A percentile compares a stretch with the other conserved stretches of the same genome.
Evolutionary conservation across 2,113 vertebrate genomes (phyloP).

Genomic region (Pollachius pollachius): DNA sequence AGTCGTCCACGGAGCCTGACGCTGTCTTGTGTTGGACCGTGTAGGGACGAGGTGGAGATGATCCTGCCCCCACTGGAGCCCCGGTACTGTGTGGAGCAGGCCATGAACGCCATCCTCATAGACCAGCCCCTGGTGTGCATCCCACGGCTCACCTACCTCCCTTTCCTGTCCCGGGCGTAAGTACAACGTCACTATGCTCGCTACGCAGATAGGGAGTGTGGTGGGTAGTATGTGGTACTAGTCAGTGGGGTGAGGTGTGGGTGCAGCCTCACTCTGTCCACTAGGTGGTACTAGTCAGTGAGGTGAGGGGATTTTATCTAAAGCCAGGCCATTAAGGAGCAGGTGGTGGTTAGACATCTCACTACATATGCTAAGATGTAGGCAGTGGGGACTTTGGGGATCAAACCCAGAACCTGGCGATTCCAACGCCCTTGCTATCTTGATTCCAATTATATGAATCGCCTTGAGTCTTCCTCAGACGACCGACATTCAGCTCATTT

Average conservation of each 20-base stretch:
- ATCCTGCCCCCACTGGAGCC: conserved; percentile 55
- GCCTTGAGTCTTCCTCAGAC: neutral
- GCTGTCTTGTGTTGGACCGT: conserved; percentile 1
- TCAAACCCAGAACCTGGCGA: too few species aligned
- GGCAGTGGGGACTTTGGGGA: too few species aligned
- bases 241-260: too few species aligned
- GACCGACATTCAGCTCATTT: neutral
- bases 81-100: conserved; percentile 62
- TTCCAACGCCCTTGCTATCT: neutral
- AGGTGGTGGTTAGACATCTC: too few species aligned
- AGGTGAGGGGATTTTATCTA: too few species aligned
- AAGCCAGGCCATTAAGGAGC: too few species aligned
- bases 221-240: too few species aligned
- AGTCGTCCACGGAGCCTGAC: neutral
- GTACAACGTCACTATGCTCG: conserved; percentile 9
- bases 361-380: too few species aligned
- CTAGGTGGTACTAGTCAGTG: too few species aligned
- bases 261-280: too few species aligned
- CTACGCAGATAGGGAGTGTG: neutral
- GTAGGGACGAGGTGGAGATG: conserved; percentile 57
- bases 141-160: conserved; percentile 54
- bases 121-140: conserved; percentile 63
- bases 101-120: conserved; percentile 61
- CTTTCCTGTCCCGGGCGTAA: conserved; percentile 54
- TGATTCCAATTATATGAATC: neutral